These are phyloP conservation scores for Lepidurus arcticus DNA, from an alignment of 1,140 invertebrate species.

Conservation along the genomic window DNA sequence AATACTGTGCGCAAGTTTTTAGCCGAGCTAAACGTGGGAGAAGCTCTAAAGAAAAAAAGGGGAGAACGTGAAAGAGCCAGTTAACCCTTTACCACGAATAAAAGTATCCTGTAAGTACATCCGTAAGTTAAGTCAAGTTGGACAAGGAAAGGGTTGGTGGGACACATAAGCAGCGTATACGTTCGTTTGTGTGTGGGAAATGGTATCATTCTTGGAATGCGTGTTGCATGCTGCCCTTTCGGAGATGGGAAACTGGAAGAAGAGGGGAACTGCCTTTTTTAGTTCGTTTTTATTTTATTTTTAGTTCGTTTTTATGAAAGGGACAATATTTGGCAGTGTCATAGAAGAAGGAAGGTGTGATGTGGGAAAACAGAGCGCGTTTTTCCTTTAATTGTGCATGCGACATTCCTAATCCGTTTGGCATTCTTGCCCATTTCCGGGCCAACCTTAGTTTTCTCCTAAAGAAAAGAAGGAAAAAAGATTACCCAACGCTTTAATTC, in stretches of 20 bases:
- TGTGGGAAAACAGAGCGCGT: neutral
- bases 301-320: neutral
- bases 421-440: conserved; percentile 13
- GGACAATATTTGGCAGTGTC: neutral
- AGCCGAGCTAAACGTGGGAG: too few relatives aligned
- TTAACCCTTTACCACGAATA: too few relatives aligned
- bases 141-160: neutral
- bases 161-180: neutral
- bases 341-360: neutral
- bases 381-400: neutral
- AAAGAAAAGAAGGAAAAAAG: neutral
- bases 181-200: neutral
- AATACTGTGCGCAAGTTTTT: too few relatives aligned
- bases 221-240: neutral
- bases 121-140: neutral
- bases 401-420: conserved; percentile 17
- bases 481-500: conserved; percentile 4
- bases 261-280: conserved; percentile 1
- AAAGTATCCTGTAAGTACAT: too few relatives aligned
- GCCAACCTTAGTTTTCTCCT: neutral
- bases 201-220: neutral
- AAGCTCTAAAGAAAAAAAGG: too few relatives aligned
- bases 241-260: neutral
- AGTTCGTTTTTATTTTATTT: neutral
- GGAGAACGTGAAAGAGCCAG: too few relatives aligned